phyloP scores from a whole-genome alignment of 2,113 vertebrate genomes.

The Amblyornis subalaris region DNA sequence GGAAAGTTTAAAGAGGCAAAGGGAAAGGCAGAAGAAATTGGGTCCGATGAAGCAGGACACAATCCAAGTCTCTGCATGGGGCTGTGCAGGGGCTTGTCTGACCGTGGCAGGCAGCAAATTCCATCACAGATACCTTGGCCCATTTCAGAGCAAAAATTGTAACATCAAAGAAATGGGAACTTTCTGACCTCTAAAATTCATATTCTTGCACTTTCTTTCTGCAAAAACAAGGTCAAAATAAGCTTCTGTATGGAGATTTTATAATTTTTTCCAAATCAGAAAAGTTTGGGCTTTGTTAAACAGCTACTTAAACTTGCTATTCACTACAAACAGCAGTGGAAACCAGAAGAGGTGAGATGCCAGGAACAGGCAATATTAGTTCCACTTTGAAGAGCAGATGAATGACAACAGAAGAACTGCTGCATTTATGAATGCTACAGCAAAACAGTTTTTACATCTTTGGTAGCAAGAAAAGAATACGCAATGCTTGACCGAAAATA shows the following conservation, averaged over 20 bases:
- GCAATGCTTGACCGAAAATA: neutral
- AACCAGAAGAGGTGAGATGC: neutral
- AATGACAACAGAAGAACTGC: neutral
- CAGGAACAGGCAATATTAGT: neutral
- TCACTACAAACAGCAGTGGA: neutral
- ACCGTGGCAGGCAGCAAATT: fast-evolving
- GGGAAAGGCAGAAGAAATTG: neutral
- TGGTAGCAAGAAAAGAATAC: neutral
- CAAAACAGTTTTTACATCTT: neutral
- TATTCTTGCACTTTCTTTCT: neutral
- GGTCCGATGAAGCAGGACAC: neutral
- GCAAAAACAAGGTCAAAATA: neutral
- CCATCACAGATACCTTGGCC: fast-evolving
- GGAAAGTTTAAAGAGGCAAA: neutral
- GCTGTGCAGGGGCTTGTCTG: neutral
- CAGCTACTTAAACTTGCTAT: neutral
- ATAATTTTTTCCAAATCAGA: neutral
- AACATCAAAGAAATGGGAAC: neutral
- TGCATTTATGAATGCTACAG: neutral
- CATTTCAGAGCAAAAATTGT: neutral
- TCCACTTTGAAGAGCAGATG: neutral
- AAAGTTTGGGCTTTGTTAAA: neutral
- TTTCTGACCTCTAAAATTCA: neutral
- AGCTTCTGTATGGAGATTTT: neutral
- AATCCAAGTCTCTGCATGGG: neutral